These are phyloP conservation scores for Anguilla pacifica DNA, from an alignment of 2,797 vertebrate genomes.

Conservation along the genomic window DNA sequence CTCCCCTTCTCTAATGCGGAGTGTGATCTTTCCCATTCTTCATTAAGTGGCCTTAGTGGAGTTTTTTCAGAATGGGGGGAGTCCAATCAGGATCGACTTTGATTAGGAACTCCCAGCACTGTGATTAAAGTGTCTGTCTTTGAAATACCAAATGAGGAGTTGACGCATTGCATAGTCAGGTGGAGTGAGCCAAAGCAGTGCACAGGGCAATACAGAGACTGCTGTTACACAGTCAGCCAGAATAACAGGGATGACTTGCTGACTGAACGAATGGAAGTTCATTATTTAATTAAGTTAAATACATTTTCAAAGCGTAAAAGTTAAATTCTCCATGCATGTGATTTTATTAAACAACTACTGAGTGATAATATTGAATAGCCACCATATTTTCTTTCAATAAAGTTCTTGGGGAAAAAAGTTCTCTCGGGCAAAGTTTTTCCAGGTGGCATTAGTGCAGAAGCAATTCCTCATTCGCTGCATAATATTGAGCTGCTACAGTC, in stretches of 20 bases:
- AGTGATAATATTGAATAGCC: neutral
- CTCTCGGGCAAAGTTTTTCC: neutral
- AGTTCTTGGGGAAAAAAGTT: neutral
- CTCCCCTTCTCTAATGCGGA: neutral
- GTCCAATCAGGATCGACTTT: neutral
- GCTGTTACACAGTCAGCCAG: neutral
- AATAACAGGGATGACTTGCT: neutral
- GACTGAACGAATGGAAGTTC: neutral
- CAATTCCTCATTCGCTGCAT: neutral
- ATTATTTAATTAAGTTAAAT: neutral
- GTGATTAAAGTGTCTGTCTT: neutral
- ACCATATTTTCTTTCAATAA: neutral
- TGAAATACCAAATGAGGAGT: neutral
- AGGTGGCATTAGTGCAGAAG: neutral
- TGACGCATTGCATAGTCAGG: neutral
- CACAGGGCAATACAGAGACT: neutral
- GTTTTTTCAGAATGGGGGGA: neutral
- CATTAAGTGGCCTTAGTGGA: neutral
- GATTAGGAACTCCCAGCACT: neutral
- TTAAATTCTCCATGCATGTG: neutral
- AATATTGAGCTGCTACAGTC: neutral
- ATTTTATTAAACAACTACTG: neutral
- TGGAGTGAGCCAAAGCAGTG: neutral
- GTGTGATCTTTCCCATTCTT: neutral
- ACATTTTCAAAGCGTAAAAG: neutral